phyloP scores from a whole-genome alignment of 2,113 vertebrate genomes.

The Pelodiscus sinensis region DNA sequence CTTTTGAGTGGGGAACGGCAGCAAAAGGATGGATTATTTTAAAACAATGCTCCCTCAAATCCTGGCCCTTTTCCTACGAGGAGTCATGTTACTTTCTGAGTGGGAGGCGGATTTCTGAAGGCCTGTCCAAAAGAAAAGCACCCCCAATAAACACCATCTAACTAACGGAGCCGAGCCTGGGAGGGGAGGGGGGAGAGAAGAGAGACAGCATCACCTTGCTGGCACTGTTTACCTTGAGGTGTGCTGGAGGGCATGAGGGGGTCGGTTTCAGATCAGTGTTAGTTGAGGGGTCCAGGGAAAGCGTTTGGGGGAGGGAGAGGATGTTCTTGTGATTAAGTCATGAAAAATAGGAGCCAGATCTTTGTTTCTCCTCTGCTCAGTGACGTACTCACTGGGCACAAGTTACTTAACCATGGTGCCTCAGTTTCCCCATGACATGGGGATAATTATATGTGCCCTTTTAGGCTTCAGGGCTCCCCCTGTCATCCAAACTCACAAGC shows the following conservation, averaged over 20 bases:
- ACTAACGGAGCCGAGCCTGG: constrained; percentile 30
- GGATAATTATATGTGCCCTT: neutral
- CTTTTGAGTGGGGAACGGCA: constrained; percentile 63
- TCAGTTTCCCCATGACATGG: neutral
- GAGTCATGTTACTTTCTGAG: constrained; percentile 63
- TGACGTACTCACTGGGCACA: neutral
- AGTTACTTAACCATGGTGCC: neutral
- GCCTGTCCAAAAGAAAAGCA: constrained; percentile 69
- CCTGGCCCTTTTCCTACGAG: constrained; percentile 69
- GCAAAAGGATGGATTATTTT: constrained; percentile 63
- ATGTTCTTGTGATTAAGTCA: neutral
- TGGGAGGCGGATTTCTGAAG: constrained; percentile 59
- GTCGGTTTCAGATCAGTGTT: neutral
- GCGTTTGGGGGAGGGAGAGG: neutral
- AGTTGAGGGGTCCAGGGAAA: neutral
- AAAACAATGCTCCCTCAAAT: constrained; percentile 49
- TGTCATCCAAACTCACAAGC: too few relatives aligned
- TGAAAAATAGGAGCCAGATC: neutral
- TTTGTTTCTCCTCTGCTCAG: neutral
- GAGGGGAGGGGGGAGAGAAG: neutral
- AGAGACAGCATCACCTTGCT: neutral
- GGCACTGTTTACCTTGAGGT: neutral
- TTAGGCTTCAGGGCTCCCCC: too few relatives aligned
- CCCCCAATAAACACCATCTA: constrained; percentile 53
- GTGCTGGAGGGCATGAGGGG: too few relatives aligned